A percentile compares a stretch with the other conserved stretches of the same genome.
Conservation (phyloP, 2,113 vertebrate species). For the Podarcis cretensis region DNA sequence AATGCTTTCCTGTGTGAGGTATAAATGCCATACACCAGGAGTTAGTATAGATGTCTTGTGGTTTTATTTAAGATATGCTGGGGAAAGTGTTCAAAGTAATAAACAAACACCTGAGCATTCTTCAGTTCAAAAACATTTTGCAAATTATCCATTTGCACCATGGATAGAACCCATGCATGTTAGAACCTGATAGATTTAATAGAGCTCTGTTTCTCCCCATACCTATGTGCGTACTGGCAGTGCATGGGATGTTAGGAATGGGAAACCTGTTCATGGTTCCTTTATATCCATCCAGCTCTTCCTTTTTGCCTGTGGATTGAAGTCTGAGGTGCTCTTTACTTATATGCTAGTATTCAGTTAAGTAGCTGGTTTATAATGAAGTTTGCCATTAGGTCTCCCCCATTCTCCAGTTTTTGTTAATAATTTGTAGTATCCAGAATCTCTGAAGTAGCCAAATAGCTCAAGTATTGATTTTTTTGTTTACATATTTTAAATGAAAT, state of each 20-base stretch:
- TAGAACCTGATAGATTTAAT: not conserved
- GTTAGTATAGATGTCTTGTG: not conserved
- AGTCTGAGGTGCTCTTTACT: not conserved
- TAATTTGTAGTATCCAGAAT: not conserved
- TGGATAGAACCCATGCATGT: not conserved
- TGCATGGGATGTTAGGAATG: no score
- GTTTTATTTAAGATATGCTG: not conserved
- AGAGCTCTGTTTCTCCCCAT: not conserved
- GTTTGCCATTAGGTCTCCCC: not conserved
- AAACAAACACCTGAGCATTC: not conserved
- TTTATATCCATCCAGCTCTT: not conserved
- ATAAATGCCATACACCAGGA: not conserved
- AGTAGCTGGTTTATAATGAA: not conserved
- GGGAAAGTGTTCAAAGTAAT: no score
- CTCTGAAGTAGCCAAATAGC: not conserved
- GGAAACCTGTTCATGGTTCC: not conserved
- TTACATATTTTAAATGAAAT: not conserved
- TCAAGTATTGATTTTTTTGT: not conserved
- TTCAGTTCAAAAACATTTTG: not conserved
- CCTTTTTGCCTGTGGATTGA: not conserved
- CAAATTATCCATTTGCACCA: not conserved
- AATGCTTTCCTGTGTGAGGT: not conserved
- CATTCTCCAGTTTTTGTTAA: not conserved
- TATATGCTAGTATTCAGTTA: not conserved
- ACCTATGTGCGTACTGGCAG: not conserved